Conservation (phyloP, 1,140 invertebrate genomes). For the Microplitis demolitor region DNA sequence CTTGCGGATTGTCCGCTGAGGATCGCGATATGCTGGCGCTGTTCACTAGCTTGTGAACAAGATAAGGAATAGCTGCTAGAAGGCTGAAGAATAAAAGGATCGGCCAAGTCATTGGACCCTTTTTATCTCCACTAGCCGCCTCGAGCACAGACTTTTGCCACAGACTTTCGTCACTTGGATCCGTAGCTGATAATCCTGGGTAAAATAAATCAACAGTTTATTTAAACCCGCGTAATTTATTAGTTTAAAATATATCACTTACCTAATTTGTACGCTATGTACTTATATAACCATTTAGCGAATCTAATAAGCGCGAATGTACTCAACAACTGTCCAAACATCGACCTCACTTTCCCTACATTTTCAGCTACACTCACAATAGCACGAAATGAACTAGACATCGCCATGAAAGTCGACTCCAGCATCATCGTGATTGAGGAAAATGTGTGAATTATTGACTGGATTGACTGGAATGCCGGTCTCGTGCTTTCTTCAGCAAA, state of each 20-base stretch:
- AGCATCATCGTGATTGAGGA: conserved; percentile 94
- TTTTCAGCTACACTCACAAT: conserved; percentile 95
- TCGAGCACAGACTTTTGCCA: conserved; percentile 51
- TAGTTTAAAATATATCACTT: conserved; percentile 37
- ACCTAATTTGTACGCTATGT: conserved; percentile 72
- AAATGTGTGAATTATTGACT: conserved; percentile 89
- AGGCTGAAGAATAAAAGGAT: conserved; percentile 83
- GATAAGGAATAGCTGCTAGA: conserved; percentile 86
- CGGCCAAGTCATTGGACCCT: conserved; percentile 67
- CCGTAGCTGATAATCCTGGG: conserved; percentile 57
- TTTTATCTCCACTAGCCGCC: conserved; percentile 48
- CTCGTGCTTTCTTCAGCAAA: conserved; percentile 89
- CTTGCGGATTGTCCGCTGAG: conserved; percentile 55
- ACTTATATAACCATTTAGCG: conserved; percentile 79
- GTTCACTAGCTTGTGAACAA: conserved; percentile 85
- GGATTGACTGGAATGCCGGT: conserved; percentile 92
- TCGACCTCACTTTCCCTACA: conserved; percentile 79
- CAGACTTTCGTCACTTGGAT: conserved; percentile 55
- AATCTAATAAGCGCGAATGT: conserved; percentile 81
- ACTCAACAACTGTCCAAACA: conserved; percentile 84
- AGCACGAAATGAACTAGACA: conserved; percentile 93
- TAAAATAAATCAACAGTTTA: not conserved
- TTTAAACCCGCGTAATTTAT: not conserved
- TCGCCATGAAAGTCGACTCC: conserved; percentile 93
- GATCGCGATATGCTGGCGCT: conserved; percentile 44